Percentiles rank a stretch among this genome's conserved stretches.
Conservation (phyloP, 2,113 vertebrate genomes). For the Rhegmatorhina hoffmannsi region DNA sequence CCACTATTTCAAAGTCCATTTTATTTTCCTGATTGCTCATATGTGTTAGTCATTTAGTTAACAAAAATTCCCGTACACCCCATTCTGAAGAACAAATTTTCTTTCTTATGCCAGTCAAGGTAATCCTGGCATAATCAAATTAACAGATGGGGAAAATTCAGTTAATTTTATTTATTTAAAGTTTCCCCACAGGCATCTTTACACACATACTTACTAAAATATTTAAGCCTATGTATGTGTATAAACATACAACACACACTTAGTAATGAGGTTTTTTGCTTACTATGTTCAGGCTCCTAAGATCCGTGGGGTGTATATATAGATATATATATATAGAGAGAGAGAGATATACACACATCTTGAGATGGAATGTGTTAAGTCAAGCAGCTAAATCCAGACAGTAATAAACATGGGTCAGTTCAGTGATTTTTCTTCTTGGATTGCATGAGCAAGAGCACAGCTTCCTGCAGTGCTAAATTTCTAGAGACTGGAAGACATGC, state of each 20-base stretch:
- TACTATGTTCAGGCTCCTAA: background rate
- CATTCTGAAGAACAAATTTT: background rate
- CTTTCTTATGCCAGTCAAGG: background rate
- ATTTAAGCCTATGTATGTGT: background rate
- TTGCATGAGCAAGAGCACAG: rapidly evolving
- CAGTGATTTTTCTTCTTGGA: background rate
- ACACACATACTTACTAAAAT: background rate
- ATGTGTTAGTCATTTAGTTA: background rate
- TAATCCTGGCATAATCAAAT: background rate
- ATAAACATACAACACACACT: background rate
- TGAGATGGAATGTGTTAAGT: background rate
- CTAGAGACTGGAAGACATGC: background rate
- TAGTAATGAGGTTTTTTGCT: background rate
- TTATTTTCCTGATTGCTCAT: background rate
- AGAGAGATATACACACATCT: too few species aligned
- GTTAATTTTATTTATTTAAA: background rate
- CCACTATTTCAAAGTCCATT: background rate
- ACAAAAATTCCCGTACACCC: background rate
- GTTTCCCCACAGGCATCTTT: background rate
- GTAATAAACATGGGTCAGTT: background rate
- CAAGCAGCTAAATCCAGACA: background rate
- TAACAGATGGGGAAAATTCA: background rate
- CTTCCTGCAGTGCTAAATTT: background rate
- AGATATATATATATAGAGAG: too few species aligned
- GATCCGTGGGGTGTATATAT: background rate